Conservation (phyloP, 2,888 invertebrate species). For the Synergus laeviventris region DNA sequence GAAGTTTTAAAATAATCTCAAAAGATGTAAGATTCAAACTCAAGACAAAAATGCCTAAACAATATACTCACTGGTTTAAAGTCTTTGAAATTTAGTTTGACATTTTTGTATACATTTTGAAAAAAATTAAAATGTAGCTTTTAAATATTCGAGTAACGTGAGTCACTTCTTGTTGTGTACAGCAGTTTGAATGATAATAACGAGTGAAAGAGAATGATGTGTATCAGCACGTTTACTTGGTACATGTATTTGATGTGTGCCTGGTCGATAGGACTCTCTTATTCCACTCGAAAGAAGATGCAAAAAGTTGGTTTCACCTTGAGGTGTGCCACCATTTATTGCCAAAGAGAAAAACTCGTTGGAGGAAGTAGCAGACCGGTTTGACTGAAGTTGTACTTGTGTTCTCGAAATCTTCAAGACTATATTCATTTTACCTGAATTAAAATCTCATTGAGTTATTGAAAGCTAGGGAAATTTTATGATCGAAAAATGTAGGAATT, state of each 20-base stretch:
- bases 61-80: background rate
- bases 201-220: background rate
- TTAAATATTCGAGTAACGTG: background rate
- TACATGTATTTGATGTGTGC: background rate
- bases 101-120: background rate
- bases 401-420: background rate
- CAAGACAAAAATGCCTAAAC: background rate
- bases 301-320: slow-evolving; percentile 55
- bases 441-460: background rate
- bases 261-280: background rate
- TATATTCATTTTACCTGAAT: background rate
- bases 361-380: slow-evolving; percentile 48
- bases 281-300: background rate
- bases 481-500: background rate
- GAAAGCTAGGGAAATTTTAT: background rate
- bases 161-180: background rate
- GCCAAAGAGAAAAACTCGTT: slow-evolving; percentile 11
- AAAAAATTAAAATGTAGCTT: background rate
- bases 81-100: background rate
- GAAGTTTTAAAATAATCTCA: background rate
- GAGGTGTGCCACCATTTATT: slow-evolving; percentile 53
- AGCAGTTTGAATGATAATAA: background rate
- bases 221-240: background rate
- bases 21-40: background rate
- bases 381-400: slow-evolving; percentile 18